These are phyloP conservation scores for Balaenoptera acutorostrata DNA, from an alignment of 2,113 vertebrate species.

Conservation along the genomic window DNA sequence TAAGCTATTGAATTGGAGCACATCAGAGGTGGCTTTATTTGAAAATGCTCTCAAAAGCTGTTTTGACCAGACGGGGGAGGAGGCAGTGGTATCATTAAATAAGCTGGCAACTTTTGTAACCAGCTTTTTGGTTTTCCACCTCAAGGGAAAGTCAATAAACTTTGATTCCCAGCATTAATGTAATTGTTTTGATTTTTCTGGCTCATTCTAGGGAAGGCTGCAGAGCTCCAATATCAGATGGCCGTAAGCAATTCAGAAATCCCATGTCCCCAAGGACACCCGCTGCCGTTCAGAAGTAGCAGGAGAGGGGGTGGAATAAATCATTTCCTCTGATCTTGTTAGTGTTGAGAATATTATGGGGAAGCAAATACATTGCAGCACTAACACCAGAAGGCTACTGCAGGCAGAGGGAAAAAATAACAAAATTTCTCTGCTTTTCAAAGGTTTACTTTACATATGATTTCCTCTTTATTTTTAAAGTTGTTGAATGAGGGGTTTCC, in stretches of 20 bases:
- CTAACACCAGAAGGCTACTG: slow-evolving; percentile 69
- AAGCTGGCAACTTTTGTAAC: slow-evolving; percentile 80
- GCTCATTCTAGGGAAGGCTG: slow-evolving; percentile 76
- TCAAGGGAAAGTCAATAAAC: slow-evolving; percentile 87
- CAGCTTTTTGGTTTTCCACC: slow-evolving; percentile 79
- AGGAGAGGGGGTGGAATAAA: slow-evolving; percentile 82
- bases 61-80: slow-evolving; percentile 73
- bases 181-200: slow-evolving; percentile 83
- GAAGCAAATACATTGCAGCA: slow-evolving; percentile 68
- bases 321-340: slow-evolving; percentile 84
- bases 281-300: slow-evolving; percentile 76
- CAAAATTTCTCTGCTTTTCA: slow-evolving; percentile 58
- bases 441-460: slow-evolving; percentile 16
- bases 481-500: background rate
- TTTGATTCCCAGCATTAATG: slow-evolving; percentile 84
- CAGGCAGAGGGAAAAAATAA: slow-evolving; percentile 55
- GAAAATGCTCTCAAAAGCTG: slow-evolving; percentile 77
- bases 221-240: slow-evolving; percentile 83
- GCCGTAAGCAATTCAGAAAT: slow-evolving; percentile 85
- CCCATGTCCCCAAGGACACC: slow-evolving; percentile 77
- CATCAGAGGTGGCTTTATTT: slow-evolving; percentile 67
- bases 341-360: slow-evolving; percentile 78
- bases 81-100: slow-evolving; percentile 79
- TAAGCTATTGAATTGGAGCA: slow-evolving; percentile 53
- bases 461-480: slow-evolving; percentile 41